A percentile compares a stretch with the other conserved stretches of the same genome.
Evolutionary conservation across 2,113 vertebrate genomes (phyloP).

Genomic region (Tragulus kanchil): DNA sequence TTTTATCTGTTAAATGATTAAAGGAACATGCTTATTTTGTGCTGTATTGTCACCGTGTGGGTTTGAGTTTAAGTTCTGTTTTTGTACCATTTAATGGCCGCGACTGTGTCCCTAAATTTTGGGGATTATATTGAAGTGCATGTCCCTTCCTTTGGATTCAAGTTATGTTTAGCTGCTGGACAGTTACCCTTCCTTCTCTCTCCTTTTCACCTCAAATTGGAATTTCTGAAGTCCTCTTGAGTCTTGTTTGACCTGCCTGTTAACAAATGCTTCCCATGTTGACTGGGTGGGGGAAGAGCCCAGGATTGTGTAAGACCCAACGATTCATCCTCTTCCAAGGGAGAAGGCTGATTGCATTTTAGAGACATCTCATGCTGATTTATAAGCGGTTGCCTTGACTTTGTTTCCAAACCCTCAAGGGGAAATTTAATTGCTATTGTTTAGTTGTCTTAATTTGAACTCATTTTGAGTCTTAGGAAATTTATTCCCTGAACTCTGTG

Average conservation of each 20-base stretch:
- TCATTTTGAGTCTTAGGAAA: slow-evolving; percentile 45
- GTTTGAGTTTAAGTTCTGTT: slow-evolving; percentile 26
- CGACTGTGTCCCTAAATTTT: background rate
- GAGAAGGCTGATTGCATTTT: slow-evolving; percentile 10
- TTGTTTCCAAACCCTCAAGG: slow-evolving; percentile 47
- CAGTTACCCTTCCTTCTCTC: background rate
- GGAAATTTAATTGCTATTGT: slow-evolving; percentile 38
- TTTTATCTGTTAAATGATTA: background rate
- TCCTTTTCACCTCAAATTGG: background rate
- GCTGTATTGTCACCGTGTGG: background rate
- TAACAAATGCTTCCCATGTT: background rate
- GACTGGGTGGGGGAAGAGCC: background rate
- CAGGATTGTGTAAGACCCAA: background rate
- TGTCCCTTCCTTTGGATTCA: background rate
- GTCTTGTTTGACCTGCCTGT: no score
- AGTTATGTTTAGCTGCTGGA: background rate
- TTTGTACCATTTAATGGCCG: slow-evolving; percentile 5
- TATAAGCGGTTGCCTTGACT: background rate
- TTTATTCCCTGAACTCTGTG: background rate
- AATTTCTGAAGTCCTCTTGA: background rate
- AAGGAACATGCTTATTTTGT: background rate
- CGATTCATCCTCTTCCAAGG: background rate
- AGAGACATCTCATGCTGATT: background rate
- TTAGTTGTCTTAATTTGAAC: slow-evolving; percentile 9
- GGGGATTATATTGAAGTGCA: background rate